phyloP scores from a whole-genome alignment of 2,113 vertebrate species.

The Anseranas semipalmata region DNA sequence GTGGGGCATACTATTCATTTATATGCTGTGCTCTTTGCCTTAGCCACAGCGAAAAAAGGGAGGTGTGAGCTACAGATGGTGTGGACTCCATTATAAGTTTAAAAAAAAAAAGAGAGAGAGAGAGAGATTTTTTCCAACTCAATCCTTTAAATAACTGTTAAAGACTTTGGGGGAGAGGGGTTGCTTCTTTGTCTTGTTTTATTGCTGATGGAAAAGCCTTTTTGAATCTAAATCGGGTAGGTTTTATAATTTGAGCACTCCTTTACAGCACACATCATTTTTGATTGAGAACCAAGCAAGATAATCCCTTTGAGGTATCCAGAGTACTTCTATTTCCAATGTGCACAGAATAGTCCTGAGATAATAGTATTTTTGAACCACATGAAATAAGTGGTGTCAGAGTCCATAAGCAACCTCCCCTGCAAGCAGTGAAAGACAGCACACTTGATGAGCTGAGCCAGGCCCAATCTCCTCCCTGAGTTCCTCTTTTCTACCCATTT shows the following conservation, averaged over 20 bases:
- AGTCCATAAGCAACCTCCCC: background rate
- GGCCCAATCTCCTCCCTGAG: background rate
- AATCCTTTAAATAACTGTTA: background rate
- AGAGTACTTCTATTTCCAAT: background rate
- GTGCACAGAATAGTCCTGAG: background rate
- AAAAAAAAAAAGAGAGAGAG: background rate
- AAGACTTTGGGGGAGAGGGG: fast-evolving
- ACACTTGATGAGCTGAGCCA: background rate
- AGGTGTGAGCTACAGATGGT: background rate
- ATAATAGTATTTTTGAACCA: background rate
- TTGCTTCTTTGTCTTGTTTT: background rate
- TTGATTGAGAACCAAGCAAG: background rate
- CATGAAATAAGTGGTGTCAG: background rate
- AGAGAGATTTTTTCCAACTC: background rate
- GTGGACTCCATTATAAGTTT: background rate
- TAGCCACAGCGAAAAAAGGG: background rate
- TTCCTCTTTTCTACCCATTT: background rate
- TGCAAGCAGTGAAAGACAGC: background rate
- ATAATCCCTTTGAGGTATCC: background rate
- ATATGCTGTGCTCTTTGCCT: background rate
- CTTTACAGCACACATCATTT: background rate
- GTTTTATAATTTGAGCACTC: background rate
- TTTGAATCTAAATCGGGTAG: background rate
- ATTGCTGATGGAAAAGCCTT: background rate
- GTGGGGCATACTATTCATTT: background rate